Evolutionary conservation across 2,797 vertebrate genomes (phyloP).

Genomic region (Selene dorsalis): DNA sequence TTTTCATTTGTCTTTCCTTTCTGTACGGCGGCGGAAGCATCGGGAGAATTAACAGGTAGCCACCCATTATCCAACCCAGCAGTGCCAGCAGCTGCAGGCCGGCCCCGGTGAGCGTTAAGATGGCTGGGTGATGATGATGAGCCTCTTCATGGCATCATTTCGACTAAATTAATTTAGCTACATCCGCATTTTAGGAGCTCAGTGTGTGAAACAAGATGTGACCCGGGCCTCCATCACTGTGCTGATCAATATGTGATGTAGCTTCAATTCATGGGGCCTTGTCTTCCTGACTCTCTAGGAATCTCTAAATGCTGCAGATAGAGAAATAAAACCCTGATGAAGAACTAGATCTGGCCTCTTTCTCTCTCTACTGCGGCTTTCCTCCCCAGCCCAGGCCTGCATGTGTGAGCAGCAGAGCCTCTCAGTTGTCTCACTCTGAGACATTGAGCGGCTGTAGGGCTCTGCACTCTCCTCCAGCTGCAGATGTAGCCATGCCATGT

Average conservation of each 20-base stretch:
- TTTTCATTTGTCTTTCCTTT: not conserved
- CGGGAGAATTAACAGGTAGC: slow-evolving; percentile 83
- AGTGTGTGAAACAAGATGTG: slow-evolving; percentile 43
- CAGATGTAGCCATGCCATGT: slow-evolving; percentile 58
- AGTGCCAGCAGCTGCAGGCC: slow-evolving; percentile 61
- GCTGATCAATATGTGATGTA: slow-evolving; percentile 67
- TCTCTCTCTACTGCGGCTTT: slow-evolving; percentile 28
- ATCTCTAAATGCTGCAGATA: slow-evolving; percentile 29
- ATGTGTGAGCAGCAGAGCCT: slow-evolving; percentile 23
- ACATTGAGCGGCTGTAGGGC: slow-evolving; percentile 28
- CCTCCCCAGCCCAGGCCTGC: slow-evolving; percentile 36
- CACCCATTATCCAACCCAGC: slow-evolving; percentile 67
- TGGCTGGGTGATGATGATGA: slow-evolving; percentile 63
- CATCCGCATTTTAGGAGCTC: slow-evolving; percentile 56
- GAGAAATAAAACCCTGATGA: slow-evolving; percentile 14
- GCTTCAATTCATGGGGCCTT: slow-evolving; percentile 40
- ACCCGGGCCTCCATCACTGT: slow-evolving; percentile 48
- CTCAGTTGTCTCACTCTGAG: slow-evolving; percentile 19
- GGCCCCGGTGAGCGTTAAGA: slow-evolving; percentile 56
- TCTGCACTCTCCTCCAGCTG: slow-evolving; percentile 48
- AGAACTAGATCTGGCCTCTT: not conserved
- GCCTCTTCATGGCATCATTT: slow-evolving; percentile 58
- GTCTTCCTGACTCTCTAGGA: slow-evolving; percentile 6
- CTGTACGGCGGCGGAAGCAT: slow-evolving; percentile 45
- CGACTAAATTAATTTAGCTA: slow-evolving; percentile 43